phyloP scores from a whole-genome alignment of 2,888 invertebrate genomes.

The Napeogenes sylphis region DNA sequence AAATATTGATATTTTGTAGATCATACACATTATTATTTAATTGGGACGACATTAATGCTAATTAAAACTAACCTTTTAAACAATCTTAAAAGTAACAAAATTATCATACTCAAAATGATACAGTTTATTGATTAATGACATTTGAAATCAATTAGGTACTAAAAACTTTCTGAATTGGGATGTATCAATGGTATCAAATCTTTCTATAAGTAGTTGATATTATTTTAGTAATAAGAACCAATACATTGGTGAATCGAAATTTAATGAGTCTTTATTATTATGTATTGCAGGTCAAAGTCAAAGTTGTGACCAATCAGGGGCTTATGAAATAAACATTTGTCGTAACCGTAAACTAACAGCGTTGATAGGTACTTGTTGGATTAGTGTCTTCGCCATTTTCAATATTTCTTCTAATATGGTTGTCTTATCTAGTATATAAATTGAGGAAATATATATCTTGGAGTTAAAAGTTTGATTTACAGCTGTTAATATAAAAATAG shows the following conservation, averaged over 20 bases:
- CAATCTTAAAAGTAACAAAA: background rate
- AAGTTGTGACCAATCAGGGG: background rate
- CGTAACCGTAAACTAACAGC: background rate
- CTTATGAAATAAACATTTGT: no score
- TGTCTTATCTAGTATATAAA: no score
- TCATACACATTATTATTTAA: no score
- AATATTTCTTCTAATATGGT: no score
- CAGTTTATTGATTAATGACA: conserved; percentile 9
- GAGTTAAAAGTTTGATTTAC: no score
- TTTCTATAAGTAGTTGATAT: conserved; percentile 7
- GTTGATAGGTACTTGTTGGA: no score
- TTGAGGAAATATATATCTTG: no score
- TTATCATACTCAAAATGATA: conserved; percentile 26
- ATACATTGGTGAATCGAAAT: conserved; percentile 12
- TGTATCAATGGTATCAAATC: conserved; percentile 11
- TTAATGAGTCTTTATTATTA: conserved; percentile 14
- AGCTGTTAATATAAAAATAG: no score
- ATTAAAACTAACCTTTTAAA: no score
- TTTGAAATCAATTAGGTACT: conserved; percentile 22
- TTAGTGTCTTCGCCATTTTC: no score
- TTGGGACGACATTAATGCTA: no score
- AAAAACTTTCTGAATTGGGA: conserved; percentile 15
- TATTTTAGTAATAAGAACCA: conserved; percentile 11
- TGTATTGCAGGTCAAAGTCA: conserved; percentile 22
- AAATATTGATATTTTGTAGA: no score